Evolutionary conservation across 2,888 invertebrate species (phyloP).

Genomic region (Drosophila aldrichi): DNA sequence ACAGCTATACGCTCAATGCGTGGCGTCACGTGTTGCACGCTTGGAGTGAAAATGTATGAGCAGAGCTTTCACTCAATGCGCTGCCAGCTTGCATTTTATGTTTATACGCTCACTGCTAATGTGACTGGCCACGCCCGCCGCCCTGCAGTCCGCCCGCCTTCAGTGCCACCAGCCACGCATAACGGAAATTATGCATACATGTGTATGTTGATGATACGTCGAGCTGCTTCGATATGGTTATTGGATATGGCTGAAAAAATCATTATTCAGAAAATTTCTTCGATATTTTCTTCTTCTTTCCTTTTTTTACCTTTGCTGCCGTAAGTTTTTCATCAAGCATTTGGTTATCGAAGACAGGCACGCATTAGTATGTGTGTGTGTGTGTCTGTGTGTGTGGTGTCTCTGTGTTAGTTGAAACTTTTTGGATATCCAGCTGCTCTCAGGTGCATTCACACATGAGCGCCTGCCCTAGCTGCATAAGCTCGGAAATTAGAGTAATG

Average conservation of each 20-base stretch:
- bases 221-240: slow-evolving; percentile 33
- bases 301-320: slow-evolving; percentile 8
- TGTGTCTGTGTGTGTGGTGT: not conserved
- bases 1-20: slow-evolving; percentile 47
- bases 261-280: slow-evolving; percentile 19
- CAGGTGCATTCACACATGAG: slow-evolving; percentile 77
- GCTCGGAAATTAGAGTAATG: slow-evolving; percentile 62
- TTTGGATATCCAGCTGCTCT: slow-evolving; percentile 56
- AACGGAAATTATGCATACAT: slow-evolving; percentile 78
- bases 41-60: slow-evolving; percentile 66
- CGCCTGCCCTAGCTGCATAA: slow-evolving; percentile 44
- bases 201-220: slow-evolving; percentile 65
- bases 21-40: slow-evolving; percentile 73
- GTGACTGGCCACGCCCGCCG: slow-evolving; percentile 33
- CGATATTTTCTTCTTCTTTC: not conserved
- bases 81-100: slow-evolving; percentile 60
- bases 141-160: not conserved
- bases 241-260: slow-evolving; percentile 20
- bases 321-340: slow-evolving; percentile 65
- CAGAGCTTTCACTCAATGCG: slow-evolving; percentile 43
- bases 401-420: slow-evolving; percentile 37
- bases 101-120: slow-evolving; percentile 63
- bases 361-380: not conserved
- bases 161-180: slow-evolving; percentile 8
- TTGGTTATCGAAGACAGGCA: slow-evolving; percentile 66